Evolutionary conservation across 2,888 invertebrate species (phyloP).

Genomic region (Chloroclysta siterata): DNA sequence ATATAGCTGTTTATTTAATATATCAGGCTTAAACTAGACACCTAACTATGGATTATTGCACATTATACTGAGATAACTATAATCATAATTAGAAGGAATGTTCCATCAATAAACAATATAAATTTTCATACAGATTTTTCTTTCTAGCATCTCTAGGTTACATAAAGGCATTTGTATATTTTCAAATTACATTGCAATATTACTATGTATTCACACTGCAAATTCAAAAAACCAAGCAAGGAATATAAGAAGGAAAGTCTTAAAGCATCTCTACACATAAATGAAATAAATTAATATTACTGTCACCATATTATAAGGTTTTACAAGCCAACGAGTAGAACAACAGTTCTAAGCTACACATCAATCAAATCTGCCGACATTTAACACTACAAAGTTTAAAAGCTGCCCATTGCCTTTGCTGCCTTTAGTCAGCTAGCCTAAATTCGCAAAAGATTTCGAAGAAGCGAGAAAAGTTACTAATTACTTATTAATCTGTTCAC

Average conservation of each 20-base stretch:
- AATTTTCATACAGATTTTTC: not conserved
- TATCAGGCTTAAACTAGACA: not conserved
- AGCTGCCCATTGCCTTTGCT: no score
- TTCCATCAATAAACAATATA: slow-evolving; percentile 25
- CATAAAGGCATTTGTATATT: not conserved
- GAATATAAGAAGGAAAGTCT: not conserved
- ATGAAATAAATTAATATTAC: slow-evolving; percentile 9
- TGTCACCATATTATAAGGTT: slow-evolving; percentile 5
- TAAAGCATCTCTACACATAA: not conserved
- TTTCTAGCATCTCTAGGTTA: not conserved
- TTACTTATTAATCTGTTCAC: no score
- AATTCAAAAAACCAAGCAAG: not conserved
- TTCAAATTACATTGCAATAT: not conserved
- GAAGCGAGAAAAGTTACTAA: no score
- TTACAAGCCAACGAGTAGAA: not conserved
- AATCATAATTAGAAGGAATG: slow-evolving; percentile 27
- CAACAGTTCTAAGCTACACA: not conserved
- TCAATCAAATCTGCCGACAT: no score
- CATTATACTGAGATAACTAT: slow-evolving; percentile 7
- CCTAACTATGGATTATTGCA: slow-evolving; percentile 6
- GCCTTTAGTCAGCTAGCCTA: not conserved
- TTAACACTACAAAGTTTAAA: no score
- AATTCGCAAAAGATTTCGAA: no score
- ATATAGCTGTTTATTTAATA: slow-evolving; percentile 9
- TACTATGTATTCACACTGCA: not conserved